Evolutionary conservation across 1,140 invertebrate genomes (phyloP), one percentile per base, ranked within the genome.

Genomic region (Ips nitidus): DNA sequence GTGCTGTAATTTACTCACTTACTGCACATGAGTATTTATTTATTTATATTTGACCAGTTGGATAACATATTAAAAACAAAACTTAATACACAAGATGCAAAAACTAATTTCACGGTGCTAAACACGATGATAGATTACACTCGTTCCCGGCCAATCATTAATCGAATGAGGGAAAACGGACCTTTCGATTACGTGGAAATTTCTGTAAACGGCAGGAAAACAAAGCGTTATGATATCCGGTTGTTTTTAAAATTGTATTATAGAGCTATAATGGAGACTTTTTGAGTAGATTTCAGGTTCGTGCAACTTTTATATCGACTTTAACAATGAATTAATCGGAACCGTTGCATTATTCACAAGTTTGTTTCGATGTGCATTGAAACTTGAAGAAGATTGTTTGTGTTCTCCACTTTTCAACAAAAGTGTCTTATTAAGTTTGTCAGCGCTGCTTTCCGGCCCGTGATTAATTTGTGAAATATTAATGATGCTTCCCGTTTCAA

Each of bases 161-260:
- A 22, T 8, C 8, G 37, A 59, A 59, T 41, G 37, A 42, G 39
- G 42, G 8, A 38, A 42, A 59, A 59, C 8, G 37, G 57, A 59
- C 41, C 57, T 59, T 59, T 59, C 57, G 41, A 59, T 59, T 59
- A 42, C 41, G 42, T 41, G 7, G 2, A 59, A 41, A 41, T 42
- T 59, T 42, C 57, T 59, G 57, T 7, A 41, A 59, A 59, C 38
- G 57, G 41, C 57, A 59, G 57, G 41, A 42, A 59, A 59, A 59
- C 57, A 59, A 59, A 36, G 45, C 45, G 7, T 50, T 50, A 50
- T 50, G 7, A 8, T 50, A 50, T 50, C 45, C 45, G 45, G 45
- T 50, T 6, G 22, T 3, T 50, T 50, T 50, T 50, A 8, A 50
- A 50, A 50, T 50, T 8, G 22, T 50, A 22, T 50, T 50, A 8